These are phyloP conservation scores for Porites australiensis DNA, from an alignment of 64 coral and sea anemone genomes.

Conservation along the genomic window DNA sequence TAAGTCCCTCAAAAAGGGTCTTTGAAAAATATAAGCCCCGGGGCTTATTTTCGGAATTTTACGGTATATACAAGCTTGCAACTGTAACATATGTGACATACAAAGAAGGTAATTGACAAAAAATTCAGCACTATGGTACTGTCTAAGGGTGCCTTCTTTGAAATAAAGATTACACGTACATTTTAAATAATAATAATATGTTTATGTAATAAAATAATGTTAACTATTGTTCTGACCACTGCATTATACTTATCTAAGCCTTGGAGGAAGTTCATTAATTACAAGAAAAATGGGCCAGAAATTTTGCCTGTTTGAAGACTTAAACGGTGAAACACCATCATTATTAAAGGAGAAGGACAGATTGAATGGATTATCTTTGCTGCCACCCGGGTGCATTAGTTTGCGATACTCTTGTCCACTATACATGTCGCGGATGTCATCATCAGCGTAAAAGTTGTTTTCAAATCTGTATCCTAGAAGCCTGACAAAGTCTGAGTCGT, in stretches of 20 bases:
- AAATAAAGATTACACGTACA: too few relatives aligned
- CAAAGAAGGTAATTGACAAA: too few relatives aligned
- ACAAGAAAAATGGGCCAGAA: constrained; percentile 58
- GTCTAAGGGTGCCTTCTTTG: too few relatives aligned
- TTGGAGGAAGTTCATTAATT: constrained; percentile 61
- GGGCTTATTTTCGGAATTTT: too few relatives aligned
- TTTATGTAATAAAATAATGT: too few relatives aligned
- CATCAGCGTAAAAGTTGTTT: neutral
- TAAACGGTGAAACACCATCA: constrained; percentile 35
- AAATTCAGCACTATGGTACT: too few relatives aligned
- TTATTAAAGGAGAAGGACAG: constrained; percentile 43
- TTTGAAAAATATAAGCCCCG: too few relatives aligned
- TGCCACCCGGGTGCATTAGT: constrained; percentile 35
- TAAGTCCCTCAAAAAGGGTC: too few relatives aligned
- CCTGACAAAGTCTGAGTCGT: constrained; percentile 59
- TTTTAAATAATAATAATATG: too few relatives aligned
- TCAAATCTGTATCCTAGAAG: constrained; percentile 28
- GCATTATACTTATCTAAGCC: constrained; percentile 46
- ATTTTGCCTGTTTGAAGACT: constrained; percentile 39
- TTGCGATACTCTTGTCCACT: constrained; percentile 37
- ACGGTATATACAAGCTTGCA: too few relatives aligned
- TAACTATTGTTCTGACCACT: too few relatives aligned
- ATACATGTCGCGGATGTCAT: constrained; percentile 29
- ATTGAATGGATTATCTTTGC: constrained; percentile 28
- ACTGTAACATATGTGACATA: too few relatives aligned